Evolutionary conservation across 2,113 vertebrate genomes (phyloP), one percentile per base, ranked within the genome.

Genomic region (Gorsachius goisagi): DNA sequence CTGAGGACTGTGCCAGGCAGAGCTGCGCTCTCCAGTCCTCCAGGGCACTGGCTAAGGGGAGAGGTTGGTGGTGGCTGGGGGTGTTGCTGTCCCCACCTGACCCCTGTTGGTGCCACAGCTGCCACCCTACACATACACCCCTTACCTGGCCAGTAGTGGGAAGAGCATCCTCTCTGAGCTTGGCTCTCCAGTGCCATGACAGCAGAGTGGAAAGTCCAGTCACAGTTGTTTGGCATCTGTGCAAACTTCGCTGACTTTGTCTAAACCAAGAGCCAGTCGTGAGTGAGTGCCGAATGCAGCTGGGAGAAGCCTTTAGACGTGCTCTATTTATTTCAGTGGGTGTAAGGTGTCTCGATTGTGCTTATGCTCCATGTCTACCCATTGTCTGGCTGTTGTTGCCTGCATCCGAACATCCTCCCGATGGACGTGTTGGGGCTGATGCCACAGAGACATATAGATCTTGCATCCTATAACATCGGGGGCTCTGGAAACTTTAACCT

Each of bases 301-400:
- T 91, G 77, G 53, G 66, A 79, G 58, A 96, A 92, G 84, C 49
- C 62, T 91, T 91, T 94, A 85, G 84, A 79, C 76, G 73, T 0
- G 69, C 74, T 94, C 89, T 82, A 0, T 78, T 89, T 96, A 72
- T 94, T 89, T 88, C 66, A 64, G 30, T 59, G 69, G 53, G 89
- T 1, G 22, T 89, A 60, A 45, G 35, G 4, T 6, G 22, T 75
- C 91, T 94, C 7, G 2, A 0, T 24, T 75, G 52, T 89, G 56
- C 68, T 91, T 45, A 33, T 64, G 47, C 47, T 74, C 45, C 39
- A 5, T 45, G 80, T 71, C 73, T 72, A 26, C 47, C 26, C 21
- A 78, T 94, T 72, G 63, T 66, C 68, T 86, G 86, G 33, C 56
- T 93, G 37, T 32, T 79, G 62, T 58, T 84, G 72, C 26, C 33